Evolutionary conservation across 2,888 invertebrate genomes (phyloP), one percentile per base, ranked within the genome.

Genomic region (Thumatha senex): DNA sequence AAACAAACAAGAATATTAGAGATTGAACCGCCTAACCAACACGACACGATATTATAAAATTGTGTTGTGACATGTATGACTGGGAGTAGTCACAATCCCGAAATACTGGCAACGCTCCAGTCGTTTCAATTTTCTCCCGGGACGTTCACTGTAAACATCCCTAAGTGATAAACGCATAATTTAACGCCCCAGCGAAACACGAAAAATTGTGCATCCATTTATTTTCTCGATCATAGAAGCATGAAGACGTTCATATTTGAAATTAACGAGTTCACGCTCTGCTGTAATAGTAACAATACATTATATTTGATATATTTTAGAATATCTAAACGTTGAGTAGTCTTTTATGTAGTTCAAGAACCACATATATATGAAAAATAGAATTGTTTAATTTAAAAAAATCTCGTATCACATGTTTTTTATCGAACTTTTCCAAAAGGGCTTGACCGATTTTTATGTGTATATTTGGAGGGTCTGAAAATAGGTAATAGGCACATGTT

Each of bases 91-190:
- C 36, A 24, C 39, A 59, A 58, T 54, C 63, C 55, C 68, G 55
- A 56, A 70, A 68, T 73, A 76, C 74, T 89, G 89, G 89, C 89
- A 84, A 54, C 57, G 80, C 78, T 91, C 90, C 90, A 91, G 87
- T 85, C 81, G 80, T 89, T 91, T 90, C 89, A 90, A 90, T 90
- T 89, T 85, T 78, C 85, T 80, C 82, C 82, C 80, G 82, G 82
- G 79, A 78, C 74, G 76, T 65, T 76, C 74, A 78, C 80, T 82
- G 89, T 88, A 88, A 90, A 90, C 88, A 89, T 84, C 84, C 84
- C 84, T 86, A 87, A 89, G 89, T 89, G 88, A 88, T 89, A 86
- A 89, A 89, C 86, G 84, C 83, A 86, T 86, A 86, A 87, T 88
- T 89, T 89, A 88, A 86, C 84, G 84, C 86, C 80, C 74, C 80